Conservation (phyloP, 2,113 vertebrate species). For the Eulemur macaco region DNA sequence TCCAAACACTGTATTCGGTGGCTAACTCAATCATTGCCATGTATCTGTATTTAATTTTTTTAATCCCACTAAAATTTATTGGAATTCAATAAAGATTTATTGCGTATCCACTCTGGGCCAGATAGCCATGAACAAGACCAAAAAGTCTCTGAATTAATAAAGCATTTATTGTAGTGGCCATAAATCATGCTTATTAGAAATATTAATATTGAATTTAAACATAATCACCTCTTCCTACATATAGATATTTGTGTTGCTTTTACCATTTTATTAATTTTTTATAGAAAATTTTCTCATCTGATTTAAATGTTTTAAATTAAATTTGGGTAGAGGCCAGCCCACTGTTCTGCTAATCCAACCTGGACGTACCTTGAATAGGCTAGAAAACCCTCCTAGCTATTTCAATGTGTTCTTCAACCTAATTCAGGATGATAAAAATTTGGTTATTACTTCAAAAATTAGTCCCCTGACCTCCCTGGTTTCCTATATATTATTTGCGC, state of each 20-base stretch:
- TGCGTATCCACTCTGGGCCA: background rate
- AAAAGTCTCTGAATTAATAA: slow-evolving; percentile 30
- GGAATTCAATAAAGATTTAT: slow-evolving; percentile 21
- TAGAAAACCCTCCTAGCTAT: background rate
- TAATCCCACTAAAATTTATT: background rate
- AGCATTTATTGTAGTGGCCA: background rate
- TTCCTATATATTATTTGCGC: background rate
- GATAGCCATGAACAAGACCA: background rate
- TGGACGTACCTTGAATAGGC: background rate
- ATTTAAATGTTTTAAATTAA: slow-evolving; percentile 6
- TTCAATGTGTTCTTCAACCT: background rate
- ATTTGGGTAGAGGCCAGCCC: background rate
- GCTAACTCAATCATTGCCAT: background rate
- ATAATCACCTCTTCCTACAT: background rate
- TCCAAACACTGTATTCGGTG: background rate
- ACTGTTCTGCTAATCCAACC: background rate
- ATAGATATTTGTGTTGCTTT: background rate
- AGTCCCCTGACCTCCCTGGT: background rate
- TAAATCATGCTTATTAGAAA: background rate
- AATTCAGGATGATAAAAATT: background rate
- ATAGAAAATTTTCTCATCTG: slow-evolving; percentile 3
- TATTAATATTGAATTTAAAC: slow-evolving; percentile 14
- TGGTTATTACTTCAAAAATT: background rate
- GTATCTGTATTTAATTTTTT: background rate
- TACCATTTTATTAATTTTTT: background rate